These are phyloP conservation scores for Hippocampus zosterae DNA, from an alignment of 2,113 vertebrate genomes.

Conservation along the genomic window DNA sequence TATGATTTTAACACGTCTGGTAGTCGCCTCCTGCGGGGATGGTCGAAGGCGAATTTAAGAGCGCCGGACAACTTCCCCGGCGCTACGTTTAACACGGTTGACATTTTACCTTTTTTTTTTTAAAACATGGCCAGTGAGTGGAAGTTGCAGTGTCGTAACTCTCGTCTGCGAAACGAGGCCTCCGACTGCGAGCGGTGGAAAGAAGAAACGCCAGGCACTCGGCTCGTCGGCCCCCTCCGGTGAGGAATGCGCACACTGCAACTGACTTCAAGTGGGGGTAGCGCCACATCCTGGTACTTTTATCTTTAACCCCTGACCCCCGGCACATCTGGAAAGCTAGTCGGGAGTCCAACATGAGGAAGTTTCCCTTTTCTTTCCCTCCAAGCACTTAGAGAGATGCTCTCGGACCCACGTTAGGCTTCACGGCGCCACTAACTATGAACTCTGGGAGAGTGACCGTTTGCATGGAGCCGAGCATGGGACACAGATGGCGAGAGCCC, in stretches of 20 bases:
- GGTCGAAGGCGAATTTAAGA: constrained; percentile 35
- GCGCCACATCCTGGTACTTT: constrained; percentile 91
- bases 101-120: constrained; percentile 66
- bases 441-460: constrained; percentile 75
- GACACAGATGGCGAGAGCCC: constrained; percentile 66
- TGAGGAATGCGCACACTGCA: constrained; percentile 79
- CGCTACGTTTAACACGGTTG: constrained; percentile 70
- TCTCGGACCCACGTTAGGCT: constrained; percentile 60
- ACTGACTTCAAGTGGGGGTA: constrained; percentile 71
- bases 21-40: constrained; percentile 17
- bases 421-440: constrained; percentile 73
- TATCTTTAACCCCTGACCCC: constrained; percentile 88
- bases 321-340: constrained; percentile 94
- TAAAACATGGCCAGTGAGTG: constrained; percentile 71
- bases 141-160: constrained; percentile 78
- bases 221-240: constrained; percentile 78
- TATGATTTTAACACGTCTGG: constrained; percentile 43
- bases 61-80: constrained; percentile 51
- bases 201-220: constrained; percentile 75
- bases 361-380: constrained; percentile 84
- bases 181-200: constrained; percentile 74
- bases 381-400: constrained; percentile 71
- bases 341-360: constrained; percentile 82
- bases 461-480: constrained; percentile 63
- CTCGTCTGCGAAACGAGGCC: constrained; percentile 77